Base-by-base conservation (phyloP, 1,140 invertebrate genomes). In the Ceratosolen solmsi region DNA sequence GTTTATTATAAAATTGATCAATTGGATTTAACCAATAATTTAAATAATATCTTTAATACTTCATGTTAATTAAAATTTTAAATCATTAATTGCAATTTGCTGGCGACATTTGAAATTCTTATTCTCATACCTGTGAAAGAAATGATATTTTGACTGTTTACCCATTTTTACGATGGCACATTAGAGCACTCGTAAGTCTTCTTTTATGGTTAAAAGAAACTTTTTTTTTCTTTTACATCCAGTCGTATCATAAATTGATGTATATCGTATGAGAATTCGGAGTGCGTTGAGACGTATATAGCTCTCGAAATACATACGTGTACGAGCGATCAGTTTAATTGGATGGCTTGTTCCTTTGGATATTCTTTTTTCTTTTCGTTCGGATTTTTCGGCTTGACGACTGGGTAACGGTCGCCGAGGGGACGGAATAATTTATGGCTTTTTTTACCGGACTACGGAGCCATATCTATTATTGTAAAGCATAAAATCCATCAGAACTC, bases 391-490 rank as follows among this genome's bases (percentile, higher is more conserved):
- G 58, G 78, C 41, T 79, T 83, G 76, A 74, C 46, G 76, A 79
- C 58, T 83, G 75, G 71, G 71, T 78, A 82, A 77, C 74, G 65
- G 49, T 79, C 77, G 77, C 65, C 33, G 30, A 63, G 81, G 41
- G 75, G 38, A 78, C 81, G 20, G 72, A 54, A 78, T 74, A 71
- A 72, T 76, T 77, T 70, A 82, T 82, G 80, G 27, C n/a, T 33
- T 82, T 78, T 82, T 72, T 82, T 78, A 51, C 65, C 54, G 65
- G 74, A 72, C 75, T 63, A 58, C 77, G 56, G 11, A 56, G 77
- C 77, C 51, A 58, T 79, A 79, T 79, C 49, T 56, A 79, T 79
- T 71, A 71, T 79, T 79, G 77, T 56, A 68, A 79, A 38, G 36
- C 51, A 79, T 79, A 79, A 79, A 79, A 78, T 78, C 63, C 63